Evolutionary conservation across 1,140 invertebrate species (phyloP).

Genomic region (Pogonomyrmex barbatus): DNA sequence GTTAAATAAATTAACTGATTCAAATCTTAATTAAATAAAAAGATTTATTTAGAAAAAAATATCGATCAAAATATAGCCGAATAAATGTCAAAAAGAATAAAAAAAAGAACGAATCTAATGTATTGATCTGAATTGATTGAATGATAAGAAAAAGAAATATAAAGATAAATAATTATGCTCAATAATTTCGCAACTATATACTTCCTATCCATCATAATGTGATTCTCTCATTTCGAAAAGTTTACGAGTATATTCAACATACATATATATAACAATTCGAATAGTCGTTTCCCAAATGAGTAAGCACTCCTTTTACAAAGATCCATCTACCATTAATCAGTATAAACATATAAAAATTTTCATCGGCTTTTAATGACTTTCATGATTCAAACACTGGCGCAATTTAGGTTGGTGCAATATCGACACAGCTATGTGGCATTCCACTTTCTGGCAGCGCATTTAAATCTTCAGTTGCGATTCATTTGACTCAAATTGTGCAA

Average conservation of each 20-base stretch:
- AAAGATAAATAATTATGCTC: no score
- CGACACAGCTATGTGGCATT: neutral
- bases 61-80: no score
- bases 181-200: no score
- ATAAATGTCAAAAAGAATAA: no score
- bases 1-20: no score
- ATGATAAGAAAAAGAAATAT: no score
- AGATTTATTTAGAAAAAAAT: no score
- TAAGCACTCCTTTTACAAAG: conserved; percentile 14
- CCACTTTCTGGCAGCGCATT: conserved; percentile 40
- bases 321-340: conserved; percentile 59
- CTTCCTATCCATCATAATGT: no score
- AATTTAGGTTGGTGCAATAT: conserved; percentile 37
- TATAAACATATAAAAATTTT: conserved; percentile 48
- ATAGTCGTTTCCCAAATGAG: neutral
- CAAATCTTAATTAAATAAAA: no score
- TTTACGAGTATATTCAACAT: conserved; percentile 26
- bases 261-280: neutral
- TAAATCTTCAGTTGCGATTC: conserved; percentile 61
- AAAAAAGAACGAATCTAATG: no score
- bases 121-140: no score
- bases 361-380: conserved; percentile 58
- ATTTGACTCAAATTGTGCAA: conserved; percentile 60
- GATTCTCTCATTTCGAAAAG: neutral
- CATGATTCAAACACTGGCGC: conserved; percentile 30